Evolutionary conservation across 2,797 vertebrate species (phyloP), one percentile per base, ranked within the genome.

Genomic region (Nannoperca australis): DNA sequence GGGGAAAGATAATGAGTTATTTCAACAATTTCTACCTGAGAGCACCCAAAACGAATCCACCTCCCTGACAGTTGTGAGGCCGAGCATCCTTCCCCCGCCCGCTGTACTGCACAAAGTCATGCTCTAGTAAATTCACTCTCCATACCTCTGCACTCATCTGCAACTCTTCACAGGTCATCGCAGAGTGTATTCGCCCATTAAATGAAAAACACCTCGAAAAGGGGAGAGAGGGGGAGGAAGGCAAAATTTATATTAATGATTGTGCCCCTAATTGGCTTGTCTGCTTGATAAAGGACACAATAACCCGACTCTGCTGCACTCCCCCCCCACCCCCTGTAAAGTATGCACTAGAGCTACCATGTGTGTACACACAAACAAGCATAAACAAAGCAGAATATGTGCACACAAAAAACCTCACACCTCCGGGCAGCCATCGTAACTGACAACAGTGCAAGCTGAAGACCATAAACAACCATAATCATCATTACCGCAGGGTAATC

Each of bases 201-300:
- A 92, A 92, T 90, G 85, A 90, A 92, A 91, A 93, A 90, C 79
- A 85, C 73, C 77, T 59, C 70, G 1, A 55, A 82, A 79, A 67
- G 72, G 34, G 67, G 49, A 60, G 73, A 32, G 70, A 76, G 56
- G 53, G 70, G 70, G 79, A 66, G 76, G 76, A 63, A 78, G 64
- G 71, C 77, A 22, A 88, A 89, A 93, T 93, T 87, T 89, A 93
- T 93, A 94, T 92, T 88, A 88, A 90, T 92, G 85, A 87, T 84
- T 82, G 73, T 80, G 82, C 32, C 88, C 82, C 78, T 93, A 93
- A 93, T 92, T 93, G 90, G 89, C 89, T 89, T 93, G 91, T 92
- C 89, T 87, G 81, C 83, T 83, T 91, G 92, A 92, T 92, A 88
- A 89, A 93, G 85, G 85, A 87, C 89, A 92, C 85, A 90, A 90